Percentiles rank a stretch among this genome's conserved stretches.
phyloP scores from a whole-genome alignment of 2,888 invertebrate genomes.

The Pollenia angustigena region DNA sequence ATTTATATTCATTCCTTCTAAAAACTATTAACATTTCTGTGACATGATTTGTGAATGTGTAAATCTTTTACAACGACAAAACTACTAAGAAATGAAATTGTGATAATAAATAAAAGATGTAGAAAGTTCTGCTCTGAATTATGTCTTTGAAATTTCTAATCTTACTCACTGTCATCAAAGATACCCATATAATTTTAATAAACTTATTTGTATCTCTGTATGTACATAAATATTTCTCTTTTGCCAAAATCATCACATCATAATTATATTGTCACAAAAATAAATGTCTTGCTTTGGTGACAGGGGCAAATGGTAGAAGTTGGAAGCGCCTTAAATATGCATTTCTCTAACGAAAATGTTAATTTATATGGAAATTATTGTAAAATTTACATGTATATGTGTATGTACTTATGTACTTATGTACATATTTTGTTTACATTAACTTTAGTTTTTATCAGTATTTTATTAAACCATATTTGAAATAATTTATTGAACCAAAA shows the following conservation, averaged over 20 bases:
- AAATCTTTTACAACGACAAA: conserved; percentile 29
- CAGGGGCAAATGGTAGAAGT: conserved; percentile 1
- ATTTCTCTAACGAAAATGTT: conserved; percentile 40
- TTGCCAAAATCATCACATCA: conserved; percentile 48
- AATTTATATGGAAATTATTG: conserved; percentile 63
- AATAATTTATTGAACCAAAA: conserved; percentile 21
- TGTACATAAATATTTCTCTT: conserved; percentile 2
- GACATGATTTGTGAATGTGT: conserved; percentile 40
- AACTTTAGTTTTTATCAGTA: conserved; percentile 12
- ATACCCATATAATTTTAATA: conserved; percentile 59
- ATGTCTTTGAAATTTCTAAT: conserved; percentile 16
- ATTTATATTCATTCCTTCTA: background rate
- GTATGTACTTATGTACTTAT: background rate
- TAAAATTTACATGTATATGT: conserved; percentile 25
- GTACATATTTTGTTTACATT: conserved; percentile 24
- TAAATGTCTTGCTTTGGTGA: conserved; percentile 36
- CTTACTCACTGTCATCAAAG: conserved; percentile 47
- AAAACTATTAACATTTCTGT: background rate
- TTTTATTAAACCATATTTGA: conserved; percentile 14
- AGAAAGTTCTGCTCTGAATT: conserved; percentile 16
- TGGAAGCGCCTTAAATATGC: background rate
- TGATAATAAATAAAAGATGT: conserved; percentile 4
- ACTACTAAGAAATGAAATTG: conserved; percentile 11
- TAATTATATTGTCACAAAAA: conserved; percentile 66
- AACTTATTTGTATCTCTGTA: conserved; percentile 19